These are phyloP conservation scores for Sterrhoptilus dennistouni DNA, from an alignment of 2,113 vertebrate species.

Conservation along the genomic window DNA sequence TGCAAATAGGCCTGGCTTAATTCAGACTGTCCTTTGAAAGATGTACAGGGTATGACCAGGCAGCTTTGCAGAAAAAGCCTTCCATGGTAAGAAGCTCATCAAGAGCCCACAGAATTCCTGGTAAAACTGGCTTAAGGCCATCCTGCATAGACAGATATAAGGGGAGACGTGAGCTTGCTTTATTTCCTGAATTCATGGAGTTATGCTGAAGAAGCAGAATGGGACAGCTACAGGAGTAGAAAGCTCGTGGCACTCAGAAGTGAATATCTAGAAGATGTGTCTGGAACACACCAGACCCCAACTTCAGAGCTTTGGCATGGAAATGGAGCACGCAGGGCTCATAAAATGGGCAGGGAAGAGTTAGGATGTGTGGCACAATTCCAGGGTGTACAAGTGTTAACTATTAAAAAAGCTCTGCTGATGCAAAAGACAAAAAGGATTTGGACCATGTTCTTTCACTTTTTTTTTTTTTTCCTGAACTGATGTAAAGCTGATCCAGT, in stretches of 20 bases:
- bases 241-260: neutral
- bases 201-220: slow-evolving; percentile 18
- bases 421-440: neutral
- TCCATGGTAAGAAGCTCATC: neutral
- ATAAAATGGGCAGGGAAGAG: neutral
- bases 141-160: neutral
- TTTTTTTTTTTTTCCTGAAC: neutral
- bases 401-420: slow-evolving; percentile 3
- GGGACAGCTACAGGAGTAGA: neutral
- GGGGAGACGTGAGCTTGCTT: neutral
- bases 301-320: neutral
- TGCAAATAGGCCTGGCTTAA: neutral
- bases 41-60: neutral
- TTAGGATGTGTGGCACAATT: neutral
- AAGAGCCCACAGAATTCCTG: neutral
- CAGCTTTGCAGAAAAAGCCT: neutral
- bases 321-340: neutral
- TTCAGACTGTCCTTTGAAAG: neutral
- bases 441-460: slow-evolving; percentile 9
- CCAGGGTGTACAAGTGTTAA: slow-evolving; percentile 16
- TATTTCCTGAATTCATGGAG: neutral
- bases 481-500: neutral
- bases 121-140: neutral
- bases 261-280: neutral
- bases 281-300: neutral